These are phyloP conservation scores for Megaceryle maxima DNA, from an alignment of 2,113 vertebrate species.

Conservation along the genomic window DNA sequence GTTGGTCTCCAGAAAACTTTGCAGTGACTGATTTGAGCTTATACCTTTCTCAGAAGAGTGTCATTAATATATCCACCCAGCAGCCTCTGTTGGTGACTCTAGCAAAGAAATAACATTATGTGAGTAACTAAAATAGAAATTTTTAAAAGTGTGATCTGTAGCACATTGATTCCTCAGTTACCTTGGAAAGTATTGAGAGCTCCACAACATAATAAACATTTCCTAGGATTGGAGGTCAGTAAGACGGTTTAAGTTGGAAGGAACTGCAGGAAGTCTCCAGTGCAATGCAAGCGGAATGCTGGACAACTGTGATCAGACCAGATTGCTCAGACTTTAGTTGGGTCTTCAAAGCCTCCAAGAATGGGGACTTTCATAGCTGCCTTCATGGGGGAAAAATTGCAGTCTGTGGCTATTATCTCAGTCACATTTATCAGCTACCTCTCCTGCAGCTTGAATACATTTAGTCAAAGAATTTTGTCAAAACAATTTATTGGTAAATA, in stretches of 20 bases:
- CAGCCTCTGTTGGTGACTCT: background rate
- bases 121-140: background rate
- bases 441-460: background rate
- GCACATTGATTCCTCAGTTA: background rate
- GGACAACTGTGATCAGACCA: background rate
- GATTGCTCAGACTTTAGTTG: background rate
- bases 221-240: background rate
- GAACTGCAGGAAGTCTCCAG: background rate
- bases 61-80: background rate
- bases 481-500: background rate
- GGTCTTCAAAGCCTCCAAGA: background rate
- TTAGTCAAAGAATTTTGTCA: background rate
- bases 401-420: background rate
- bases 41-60: background rate
- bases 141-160: background rate
- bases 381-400: background rate
- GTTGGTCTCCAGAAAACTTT: background rate
- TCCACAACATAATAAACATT: background rate
- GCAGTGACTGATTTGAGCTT: background rate
- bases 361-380: background rate
- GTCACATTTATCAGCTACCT: background rate
- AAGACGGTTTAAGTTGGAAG: background rate
- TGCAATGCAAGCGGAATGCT: background rate
- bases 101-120: background rate
- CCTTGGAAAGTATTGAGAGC: background rate